A percentile compares a stretch with the other conserved stretches of the same genome.
Evolutionary conservation across 2,888 invertebrate species (phyloP).

Genomic region (Athetis lepigone): DNA sequence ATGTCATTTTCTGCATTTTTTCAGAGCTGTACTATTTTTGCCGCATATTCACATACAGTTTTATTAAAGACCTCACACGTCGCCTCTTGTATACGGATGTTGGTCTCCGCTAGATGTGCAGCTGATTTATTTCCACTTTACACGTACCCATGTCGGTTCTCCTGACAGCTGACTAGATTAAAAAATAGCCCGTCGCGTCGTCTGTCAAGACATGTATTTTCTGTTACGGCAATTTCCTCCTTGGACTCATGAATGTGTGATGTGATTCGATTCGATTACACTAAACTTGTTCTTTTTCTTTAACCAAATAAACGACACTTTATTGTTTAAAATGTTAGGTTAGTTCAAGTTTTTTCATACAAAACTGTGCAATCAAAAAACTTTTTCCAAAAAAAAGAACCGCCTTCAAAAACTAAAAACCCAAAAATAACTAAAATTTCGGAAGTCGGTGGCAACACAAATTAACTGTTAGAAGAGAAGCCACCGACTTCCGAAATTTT

Average conservation of each 20-base stretch:
- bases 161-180: slow-evolving; percentile 51
- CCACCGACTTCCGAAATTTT: no score
- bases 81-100: slow-evolving; percentile 49
- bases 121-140: slow-evolving; percentile 56
- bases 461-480: no score
- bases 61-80: slow-evolving; percentile 35
- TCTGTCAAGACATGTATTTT: slow-evolving; percentile 31
- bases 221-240: slow-evolving; percentile 32
- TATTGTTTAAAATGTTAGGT: slow-evolving; percentile 22
- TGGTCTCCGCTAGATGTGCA: slow-evolving; percentile 48
- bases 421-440: no score
- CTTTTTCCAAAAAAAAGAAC: no score
- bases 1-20: no score
- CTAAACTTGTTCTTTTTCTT: slow-evolving; percentile 12
- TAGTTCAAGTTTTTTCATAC: no score
- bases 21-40: not conserved
- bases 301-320: not conserved
- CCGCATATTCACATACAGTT: slow-evolving; percentile 4
- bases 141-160: slow-evolving; percentile 48
- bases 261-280: slow-evolving; percentile 43
- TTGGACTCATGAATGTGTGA: slow-evolving; percentile 31
- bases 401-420: no score
- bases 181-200: slow-evolving; percentile 48
- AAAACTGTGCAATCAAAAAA: no score
- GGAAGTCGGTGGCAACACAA: no score